These are phyloP conservation scores for Trissolcus basalis DNA, from an alignment of 1,140 invertebrate species.

Conservation along the genomic window DNA sequence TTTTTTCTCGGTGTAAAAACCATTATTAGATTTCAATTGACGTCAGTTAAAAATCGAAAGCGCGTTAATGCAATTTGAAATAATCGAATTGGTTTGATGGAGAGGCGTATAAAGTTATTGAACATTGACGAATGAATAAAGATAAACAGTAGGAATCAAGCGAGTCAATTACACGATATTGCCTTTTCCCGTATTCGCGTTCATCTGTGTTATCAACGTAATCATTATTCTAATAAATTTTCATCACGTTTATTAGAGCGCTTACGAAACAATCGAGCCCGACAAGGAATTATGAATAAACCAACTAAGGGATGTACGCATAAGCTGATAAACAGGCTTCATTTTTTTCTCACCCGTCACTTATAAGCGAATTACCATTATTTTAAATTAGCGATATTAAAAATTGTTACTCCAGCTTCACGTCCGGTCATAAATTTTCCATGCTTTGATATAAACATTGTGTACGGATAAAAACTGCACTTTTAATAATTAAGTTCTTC, in stretches of 20 bases:
- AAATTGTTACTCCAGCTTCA: conserved; percentile 10
- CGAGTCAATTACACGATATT: conserved; percentile 21
- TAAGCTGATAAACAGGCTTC: conserved; percentile 8
- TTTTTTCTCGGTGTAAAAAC: too few relatives aligned
- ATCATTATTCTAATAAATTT: conserved; percentile 56
- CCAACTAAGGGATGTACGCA: conserved; percentile 3
- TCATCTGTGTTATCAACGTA: conserved; percentile 37
- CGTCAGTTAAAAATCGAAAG: background rate
- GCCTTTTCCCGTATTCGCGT: conserved; percentile 21
- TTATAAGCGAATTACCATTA: conserved; percentile 6
- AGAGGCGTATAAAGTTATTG: background rate
- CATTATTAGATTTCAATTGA: too few relatives aligned
- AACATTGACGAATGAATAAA: conserved; percentile 22
- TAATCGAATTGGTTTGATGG: too few relatives aligned
- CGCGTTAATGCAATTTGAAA: too few relatives aligned
- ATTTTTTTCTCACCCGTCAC: conserved; percentile 1
- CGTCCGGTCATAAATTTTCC: conserved; percentile 5
- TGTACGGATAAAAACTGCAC: conserved; percentile 6
- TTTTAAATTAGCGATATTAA: conserved; percentile 29
- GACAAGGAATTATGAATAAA: conserved; percentile 45
- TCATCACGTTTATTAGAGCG: conserved; percentile 48
- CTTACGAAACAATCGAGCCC: conserved; percentile 47
- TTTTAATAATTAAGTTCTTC: too few relatives aligned
- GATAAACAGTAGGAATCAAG: conserved; percentile 10
- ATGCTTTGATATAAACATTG: conserved; percentile 2